Evolutionary conservation across 2,113 vertebrate species (phyloP), one percentile per base, ranked within the genome.

Genomic region (Mirza zaza): DNA sequence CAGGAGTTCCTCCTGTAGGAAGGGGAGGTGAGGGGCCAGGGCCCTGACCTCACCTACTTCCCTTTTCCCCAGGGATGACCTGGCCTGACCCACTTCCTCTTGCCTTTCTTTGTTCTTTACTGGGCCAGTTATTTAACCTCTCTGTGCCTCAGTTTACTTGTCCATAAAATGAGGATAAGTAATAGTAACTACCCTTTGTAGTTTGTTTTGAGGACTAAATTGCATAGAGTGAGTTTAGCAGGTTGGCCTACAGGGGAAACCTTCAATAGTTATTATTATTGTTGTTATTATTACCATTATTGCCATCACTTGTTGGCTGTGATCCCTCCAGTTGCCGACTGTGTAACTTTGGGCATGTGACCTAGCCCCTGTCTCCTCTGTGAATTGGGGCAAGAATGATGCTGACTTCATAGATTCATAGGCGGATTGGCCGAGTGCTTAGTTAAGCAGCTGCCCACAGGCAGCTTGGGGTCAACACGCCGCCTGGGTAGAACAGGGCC

Each of bases 41-140:
- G 15, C n/a, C 27, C 70, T 65, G 75, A 87, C 36, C 75, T 87
- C 32, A 67, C 81, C 67, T n/a, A 21, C 94, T 92, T 96, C 92
- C 70, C 75, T 17, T 82, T 68, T 68, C 5, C 90, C 45, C 34
- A 75, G 81, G 67, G 65, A 50, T 90, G 76, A 76, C 84, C 59
- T 55, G 4, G 17, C 59, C 73, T 55, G 39, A 57, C 27, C 29
- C 32, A 39, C 67, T 86, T 95, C 94, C 87, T 83, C 61, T 81
- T 82, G 36, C 63, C n/a, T 84, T 83, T 79, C 67, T 90, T 93
- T 76, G 67, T 92, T 89, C 29, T 6, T 81, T 34, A 55, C 75
- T 48, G 15, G 20, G 10, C 45, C 57, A 11, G 59, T 88, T 76
- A 86, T 23, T 57, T 91, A 59, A 68, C 8, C 29, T 71, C 55